Evolutionary conservation across 2,888 invertebrate genomes (phyloP), one percentile per base, ranked within the genome.

Genomic region (Eulithis prunata): DNA sequence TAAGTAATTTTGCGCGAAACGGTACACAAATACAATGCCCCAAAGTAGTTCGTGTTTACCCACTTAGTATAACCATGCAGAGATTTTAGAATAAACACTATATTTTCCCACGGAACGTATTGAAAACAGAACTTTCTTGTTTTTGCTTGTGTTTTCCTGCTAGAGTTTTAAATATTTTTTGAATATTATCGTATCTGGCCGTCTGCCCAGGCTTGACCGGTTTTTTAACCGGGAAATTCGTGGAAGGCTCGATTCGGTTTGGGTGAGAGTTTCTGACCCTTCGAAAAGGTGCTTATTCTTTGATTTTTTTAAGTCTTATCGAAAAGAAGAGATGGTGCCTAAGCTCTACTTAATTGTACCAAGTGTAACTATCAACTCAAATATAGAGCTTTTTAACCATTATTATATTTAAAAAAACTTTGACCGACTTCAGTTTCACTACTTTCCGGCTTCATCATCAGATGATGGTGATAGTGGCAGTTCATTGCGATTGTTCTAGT

Each of bases 191-290:
- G 80, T 85, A 82, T 81, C 78, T 78, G 73, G 71, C 72, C 73
- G 71, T 70, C 74, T 72, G 69, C 76, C 73, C 82, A 82, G 74
- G 79, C 80, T 80, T 84, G 80, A 81, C 85, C 82, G 85, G 85
- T 88, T 87, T 80, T 78, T 76, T 83, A 83, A 85, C 84, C 83
- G 81, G 86, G 79, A 89, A 87, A 85, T 90, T 89, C 90, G 86
- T 81, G 85, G 90, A 91, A 90, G 87, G 84, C 71, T 77, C 75
- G 74, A 62, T 61, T 68, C 66, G 70, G 70, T 70, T 70, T 73
- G 75, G 71, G 71, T 64, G 66, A 70, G 66, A 69, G 54, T 61
- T 63, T 69, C 59, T 64, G 71, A 70, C 54, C 65, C 60, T 63
- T 72, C 61, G 61, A 71, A 67, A 63, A 64, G 49, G 53, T 8